These are phyloP conservation scores for Porphyrio hochstetteri DNA, from an alignment of 2,113 vertebrate species.

Conservation along the genomic window DNA sequence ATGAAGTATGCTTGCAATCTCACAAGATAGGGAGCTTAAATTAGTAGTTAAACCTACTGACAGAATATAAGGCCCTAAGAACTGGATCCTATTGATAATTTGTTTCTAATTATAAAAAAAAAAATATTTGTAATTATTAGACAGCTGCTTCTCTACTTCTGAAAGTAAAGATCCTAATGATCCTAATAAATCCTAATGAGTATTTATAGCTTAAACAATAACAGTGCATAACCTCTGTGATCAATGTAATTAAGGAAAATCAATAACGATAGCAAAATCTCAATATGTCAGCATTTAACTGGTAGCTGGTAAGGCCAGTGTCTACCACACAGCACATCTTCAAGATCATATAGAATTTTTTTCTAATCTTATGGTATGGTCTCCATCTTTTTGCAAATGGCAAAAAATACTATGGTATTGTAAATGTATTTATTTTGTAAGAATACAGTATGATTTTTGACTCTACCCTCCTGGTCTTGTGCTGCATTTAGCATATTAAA, in stretches of 20 bases:
- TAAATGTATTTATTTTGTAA: neutral
- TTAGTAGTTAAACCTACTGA: neutral
- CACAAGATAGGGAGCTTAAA: neutral
- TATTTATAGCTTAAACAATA: slow-evolving; percentile 50
- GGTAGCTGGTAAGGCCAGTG: neutral
- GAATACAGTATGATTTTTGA: neutral
- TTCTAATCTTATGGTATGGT: neutral
- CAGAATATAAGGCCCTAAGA: neutral
- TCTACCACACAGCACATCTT: neutral
- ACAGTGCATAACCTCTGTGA: slow-evolving; percentile 18
- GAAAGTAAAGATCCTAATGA: neutral
- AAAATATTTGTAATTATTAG: neutral
- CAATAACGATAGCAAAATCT: slow-evolving; percentile 50
- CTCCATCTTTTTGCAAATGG: neutral
- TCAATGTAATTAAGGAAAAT: slow-evolving; percentile 66
- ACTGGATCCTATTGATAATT: neutral
- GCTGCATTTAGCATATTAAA: neutral
- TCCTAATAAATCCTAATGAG: neutral
- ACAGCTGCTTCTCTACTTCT: neutral
- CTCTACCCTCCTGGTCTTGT: neutral
- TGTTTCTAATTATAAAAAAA: neutral
- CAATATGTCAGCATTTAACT: slow-evolving; percentile 12
- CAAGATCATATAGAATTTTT: neutral
- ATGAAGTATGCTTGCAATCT: neutral
- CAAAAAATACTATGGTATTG: neutral